These are phyloP conservation scores for Martes flavigula DNA, from an alignment of 2,797 vertebrate genomes.

Conservation along the genomic window DNA sequence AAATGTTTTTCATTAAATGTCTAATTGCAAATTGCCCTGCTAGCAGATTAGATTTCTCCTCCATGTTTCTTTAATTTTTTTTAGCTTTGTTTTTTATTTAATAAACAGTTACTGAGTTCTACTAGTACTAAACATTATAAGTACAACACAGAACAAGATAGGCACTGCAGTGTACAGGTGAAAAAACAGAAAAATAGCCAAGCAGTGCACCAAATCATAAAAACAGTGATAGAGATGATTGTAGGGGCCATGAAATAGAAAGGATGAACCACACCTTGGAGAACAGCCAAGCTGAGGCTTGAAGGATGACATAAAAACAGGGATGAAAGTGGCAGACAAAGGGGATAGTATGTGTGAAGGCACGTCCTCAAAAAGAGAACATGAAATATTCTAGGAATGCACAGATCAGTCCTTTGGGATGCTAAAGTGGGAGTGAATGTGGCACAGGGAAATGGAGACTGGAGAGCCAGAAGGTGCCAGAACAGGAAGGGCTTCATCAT, in stretches of 20 bases:
- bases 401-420: background rate
- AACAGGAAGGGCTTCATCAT: background rate
- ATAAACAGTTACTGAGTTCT: background rate
- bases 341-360: background rate
- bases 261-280: background rate
- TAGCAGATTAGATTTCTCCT: background rate
- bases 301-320: background rate
- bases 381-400: too few species aligned
- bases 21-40: background rate
- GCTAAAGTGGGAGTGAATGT: background rate
- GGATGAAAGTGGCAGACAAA: background rate
- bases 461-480: background rate
- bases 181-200: background rate
- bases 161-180: background rate
- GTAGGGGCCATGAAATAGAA: background rate
- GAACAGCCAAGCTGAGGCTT: background rate
- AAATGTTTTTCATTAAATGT: slow-evolving; percentile 16
- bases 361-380: background rate
- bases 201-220: background rate
- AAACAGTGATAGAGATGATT: rapidly evolving
- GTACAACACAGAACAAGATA: background rate
- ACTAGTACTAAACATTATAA: background rate
- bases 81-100: background rate
- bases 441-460: background rate
- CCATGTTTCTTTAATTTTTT: background rate